Percentiles rank a stretch among this genome's conserved stretches.
phyloP scores from a whole-genome alignment of 2,888 invertebrate genomes.

The Drosophila monieri region DNA sequence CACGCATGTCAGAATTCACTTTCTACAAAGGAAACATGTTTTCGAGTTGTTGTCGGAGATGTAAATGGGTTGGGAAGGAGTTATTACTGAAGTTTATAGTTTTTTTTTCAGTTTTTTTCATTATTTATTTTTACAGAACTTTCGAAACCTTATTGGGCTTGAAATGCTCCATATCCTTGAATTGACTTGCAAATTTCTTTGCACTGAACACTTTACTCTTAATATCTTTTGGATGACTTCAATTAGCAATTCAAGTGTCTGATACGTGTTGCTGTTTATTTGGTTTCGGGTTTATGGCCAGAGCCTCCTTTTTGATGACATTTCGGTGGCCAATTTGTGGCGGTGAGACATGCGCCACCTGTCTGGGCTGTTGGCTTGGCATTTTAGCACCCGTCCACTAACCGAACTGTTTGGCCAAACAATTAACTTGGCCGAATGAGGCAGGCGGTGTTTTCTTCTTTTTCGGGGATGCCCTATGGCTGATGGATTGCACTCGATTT shows the following conservation, averaged over 20 bases:
- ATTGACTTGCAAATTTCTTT: background rate
- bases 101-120: background rate
- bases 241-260: constrained; percentile 53
- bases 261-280: constrained; percentile 3
- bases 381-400: constrained; percentile 60
- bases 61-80: constrained; percentile 11
- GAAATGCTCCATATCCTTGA: background rate
- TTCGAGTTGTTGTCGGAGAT: constrained; percentile 3
- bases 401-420: constrained; percentile 57
- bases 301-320: constrained; percentile 40
- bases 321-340: constrained; percentile 46
- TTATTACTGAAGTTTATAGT: background rate
- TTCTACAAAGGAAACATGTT: constrained; percentile 29
- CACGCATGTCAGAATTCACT: constrained; percentile 42
- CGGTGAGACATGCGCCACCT: constrained; percentile 51
- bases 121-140: background rate
- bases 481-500: constrained; percentile 34
- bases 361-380: constrained; percentile 54
- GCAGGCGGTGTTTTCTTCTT: background rate
- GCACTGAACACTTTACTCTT: constrained; percentile 21
- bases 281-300: constrained; percentile 10
- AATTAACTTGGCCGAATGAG: constrained; percentile 54
- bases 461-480: constrained; percentile 38
- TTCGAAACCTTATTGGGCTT: too few relatives aligned
- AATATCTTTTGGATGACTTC: constrained; percentile 54